Percentiles rank a stretch among this genome's conserved stretches.
Conservation (phyloP, 2,113 vertebrate genomes). For the Falcunculus frontatus region DNA sequence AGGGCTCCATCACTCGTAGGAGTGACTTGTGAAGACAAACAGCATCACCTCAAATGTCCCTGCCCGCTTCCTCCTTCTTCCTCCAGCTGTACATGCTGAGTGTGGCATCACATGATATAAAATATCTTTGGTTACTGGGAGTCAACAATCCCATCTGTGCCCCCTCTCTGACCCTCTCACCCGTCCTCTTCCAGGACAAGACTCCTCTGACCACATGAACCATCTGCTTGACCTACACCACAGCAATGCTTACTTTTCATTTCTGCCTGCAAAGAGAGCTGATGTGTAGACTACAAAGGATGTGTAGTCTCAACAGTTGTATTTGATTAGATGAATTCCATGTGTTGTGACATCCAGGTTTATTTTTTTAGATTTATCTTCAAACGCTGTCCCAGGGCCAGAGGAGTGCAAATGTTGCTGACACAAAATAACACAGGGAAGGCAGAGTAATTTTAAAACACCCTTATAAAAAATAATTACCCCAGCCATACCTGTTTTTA, state of each 20-base stretch:
- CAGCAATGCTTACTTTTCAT: background rate
- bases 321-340: background rate
- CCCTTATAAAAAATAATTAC: background rate
- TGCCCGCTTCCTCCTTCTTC: background rate
- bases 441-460: background rate
- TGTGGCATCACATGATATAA: background rate
- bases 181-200: background rate
- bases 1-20: background rate
- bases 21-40: background rate
- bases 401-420: background rate
- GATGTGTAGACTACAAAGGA: background rate
- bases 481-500: background rate
- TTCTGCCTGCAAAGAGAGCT: background rate
- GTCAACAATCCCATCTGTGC: background rate
- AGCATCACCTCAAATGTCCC: background rate
- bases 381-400: background rate
- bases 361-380: background rate
- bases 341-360: background rate
- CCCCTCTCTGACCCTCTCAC: background rate
- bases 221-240: background rate
- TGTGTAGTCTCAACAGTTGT: background rate
- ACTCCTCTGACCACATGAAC: background rate
- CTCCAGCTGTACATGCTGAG: background rate
- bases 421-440: background rate
- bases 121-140: background rate